Percentiles rank a stretch among this genome's conserved stretches.
phyloP scores from a whole-genome alignment of 2,888 invertebrate genomes.

The Drosophila subquinaria region DNA sequence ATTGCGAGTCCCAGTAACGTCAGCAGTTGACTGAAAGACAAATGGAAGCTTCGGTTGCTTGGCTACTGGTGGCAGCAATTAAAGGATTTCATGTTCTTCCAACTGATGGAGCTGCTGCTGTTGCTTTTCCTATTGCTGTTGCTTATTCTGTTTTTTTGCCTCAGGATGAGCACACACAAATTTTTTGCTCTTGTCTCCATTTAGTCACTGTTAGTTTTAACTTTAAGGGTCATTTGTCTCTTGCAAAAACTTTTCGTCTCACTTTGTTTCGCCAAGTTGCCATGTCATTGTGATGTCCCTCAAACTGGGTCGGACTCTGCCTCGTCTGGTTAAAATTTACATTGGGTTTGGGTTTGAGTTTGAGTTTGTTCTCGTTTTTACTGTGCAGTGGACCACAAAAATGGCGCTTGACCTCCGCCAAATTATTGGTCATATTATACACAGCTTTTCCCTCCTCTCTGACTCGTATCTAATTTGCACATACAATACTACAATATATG shows the following conservation, averaged over 20 bases:
- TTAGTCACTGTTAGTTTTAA: constrained; percentile 77
- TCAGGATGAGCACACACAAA: constrained; percentile 33
- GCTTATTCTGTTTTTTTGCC: constrained; percentile 4
- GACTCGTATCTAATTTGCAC: neutral
- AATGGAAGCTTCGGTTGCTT: constrained; percentile 79
- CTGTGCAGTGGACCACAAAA: constrained; percentile 42
- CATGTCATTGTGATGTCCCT: constrained; percentile 65
- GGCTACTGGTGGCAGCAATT: constrained; percentile 81
- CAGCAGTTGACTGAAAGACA: constrained; percentile 75
- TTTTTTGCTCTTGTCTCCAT: constrained; percentile 64
- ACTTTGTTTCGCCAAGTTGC: constrained; percentile 74
- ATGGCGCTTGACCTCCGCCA: constrained; percentile 42
- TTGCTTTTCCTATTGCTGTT: neutral
- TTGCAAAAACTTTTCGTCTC: constrained; percentile 69
- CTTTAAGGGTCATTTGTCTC: constrained; percentile 82
- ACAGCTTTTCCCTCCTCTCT: constrained; percentile 8
- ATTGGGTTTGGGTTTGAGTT: neutral
- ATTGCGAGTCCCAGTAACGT: constrained; percentile 33
- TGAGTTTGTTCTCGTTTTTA: constrained; percentile 3
- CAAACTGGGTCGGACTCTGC: constrained; percentile 27
- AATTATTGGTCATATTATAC: constrained; percentile 34
- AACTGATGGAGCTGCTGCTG: constrained; percentile 30
- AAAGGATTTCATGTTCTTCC: constrained; percentile 78
- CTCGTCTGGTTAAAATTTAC: constrained; percentile 10
- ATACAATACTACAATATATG: neutral